Percentiles rank a stretch among this genome's conserved stretches.
phyloP scores from a whole-genome alignment of 1,140 invertebrate species.

The Psilanteris sp. region DNA sequence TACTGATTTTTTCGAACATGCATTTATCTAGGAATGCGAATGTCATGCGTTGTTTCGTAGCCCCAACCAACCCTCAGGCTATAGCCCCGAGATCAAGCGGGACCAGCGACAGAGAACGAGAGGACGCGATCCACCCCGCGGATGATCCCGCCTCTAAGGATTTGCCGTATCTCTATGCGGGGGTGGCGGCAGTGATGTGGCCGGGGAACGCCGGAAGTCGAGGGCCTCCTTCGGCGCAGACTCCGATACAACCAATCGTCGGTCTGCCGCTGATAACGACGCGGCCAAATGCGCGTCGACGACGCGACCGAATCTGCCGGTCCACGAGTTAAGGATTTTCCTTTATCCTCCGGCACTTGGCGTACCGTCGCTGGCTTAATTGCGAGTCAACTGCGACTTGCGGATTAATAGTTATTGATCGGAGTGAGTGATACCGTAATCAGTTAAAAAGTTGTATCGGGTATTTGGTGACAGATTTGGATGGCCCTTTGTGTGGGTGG shows the following conservation, averaged over 20 bases:
- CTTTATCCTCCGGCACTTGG: conserved; percentile 56
- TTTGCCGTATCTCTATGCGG: conserved; percentile 34
- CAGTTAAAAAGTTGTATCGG: conserved; percentile 4
- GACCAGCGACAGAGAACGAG: conserved; percentile 11
- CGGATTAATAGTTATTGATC: conserved; percentile 26
- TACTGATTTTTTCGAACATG: conserved; percentile 45
- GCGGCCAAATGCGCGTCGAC: conserved; percentile 75
- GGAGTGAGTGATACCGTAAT: conserved; percentile 11
- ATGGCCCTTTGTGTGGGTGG: conserved; percentile 29
- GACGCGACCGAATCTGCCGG: conserved; percentile 69
- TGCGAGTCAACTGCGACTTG: not conserved
- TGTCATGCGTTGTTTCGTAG: conserved; percentile 29
- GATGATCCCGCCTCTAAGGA: conserved; percentile 79
- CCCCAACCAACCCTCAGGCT: conserved; percentile 6
- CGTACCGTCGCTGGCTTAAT: conserved; percentile 11
- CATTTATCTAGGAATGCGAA: conserved; percentile 24
- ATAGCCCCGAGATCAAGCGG: conserved; percentile 21
- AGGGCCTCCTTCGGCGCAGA: conserved; percentile 71
- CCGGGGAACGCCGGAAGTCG: conserved; percentile 64
- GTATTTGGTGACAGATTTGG: conserved; percentile 15
- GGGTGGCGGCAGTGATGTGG: conserved; percentile 37
- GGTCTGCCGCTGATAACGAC: conserved; percentile 79
- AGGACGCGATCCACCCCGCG: conserved; percentile 71
- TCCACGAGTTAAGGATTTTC: conserved; percentile 72
- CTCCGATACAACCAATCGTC: conserved; percentile 80